phyloP scores from a whole-genome alignment of 2,113 vertebrate species.

The Brachionichthys hirsutus region DNA sequence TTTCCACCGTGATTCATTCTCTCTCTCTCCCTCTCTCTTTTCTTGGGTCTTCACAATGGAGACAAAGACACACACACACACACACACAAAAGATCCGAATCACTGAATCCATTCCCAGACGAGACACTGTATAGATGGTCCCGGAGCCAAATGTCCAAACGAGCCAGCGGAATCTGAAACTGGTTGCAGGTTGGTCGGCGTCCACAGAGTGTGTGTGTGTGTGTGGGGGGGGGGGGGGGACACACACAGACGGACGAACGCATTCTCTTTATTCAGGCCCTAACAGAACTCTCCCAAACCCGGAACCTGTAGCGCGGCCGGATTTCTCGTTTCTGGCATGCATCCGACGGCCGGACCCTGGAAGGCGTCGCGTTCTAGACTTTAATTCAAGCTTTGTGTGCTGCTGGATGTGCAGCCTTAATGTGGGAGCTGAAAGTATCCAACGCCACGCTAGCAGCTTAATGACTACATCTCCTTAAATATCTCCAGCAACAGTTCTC shows the following conservation, averaged over 20 bases:
- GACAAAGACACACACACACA: conserved; percentile 72
- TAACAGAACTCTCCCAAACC: conserved; percentile 41
- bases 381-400: too few relatives aligned
- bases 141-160: conserved; percentile 69
- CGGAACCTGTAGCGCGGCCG: conserved; percentile 21
- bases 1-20: not conserved
- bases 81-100: conserved; percentile 75
- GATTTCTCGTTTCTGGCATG: conserved; percentile 15
- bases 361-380: too few relatives aligned
- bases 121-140: conserved; percentile 67
- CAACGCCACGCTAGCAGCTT: conserved; percentile 13
- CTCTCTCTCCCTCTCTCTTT: conserved; percentile 45
- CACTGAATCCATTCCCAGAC: conserved; percentile 73
- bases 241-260: conserved; percentile 38
- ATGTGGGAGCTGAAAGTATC: not conserved
- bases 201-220: too few relatives aligned
- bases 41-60: conserved; percentile 75
- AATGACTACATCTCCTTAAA: conserved; percentile 2
- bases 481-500: conserved; percentile 5
- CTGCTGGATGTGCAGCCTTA: conserved; percentile 10
- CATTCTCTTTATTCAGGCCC: conserved; percentile 45
- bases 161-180: conserved; percentile 63
- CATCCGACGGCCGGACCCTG: too few relatives aligned
- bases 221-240: too few relatives aligned
- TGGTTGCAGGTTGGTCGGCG: conserved; percentile 53